These are phyloP conservation scores for Sminthurides bifidus DNA, from an alignment of 1,140 invertebrate genomes.

Conservation along the genomic window DNA sequence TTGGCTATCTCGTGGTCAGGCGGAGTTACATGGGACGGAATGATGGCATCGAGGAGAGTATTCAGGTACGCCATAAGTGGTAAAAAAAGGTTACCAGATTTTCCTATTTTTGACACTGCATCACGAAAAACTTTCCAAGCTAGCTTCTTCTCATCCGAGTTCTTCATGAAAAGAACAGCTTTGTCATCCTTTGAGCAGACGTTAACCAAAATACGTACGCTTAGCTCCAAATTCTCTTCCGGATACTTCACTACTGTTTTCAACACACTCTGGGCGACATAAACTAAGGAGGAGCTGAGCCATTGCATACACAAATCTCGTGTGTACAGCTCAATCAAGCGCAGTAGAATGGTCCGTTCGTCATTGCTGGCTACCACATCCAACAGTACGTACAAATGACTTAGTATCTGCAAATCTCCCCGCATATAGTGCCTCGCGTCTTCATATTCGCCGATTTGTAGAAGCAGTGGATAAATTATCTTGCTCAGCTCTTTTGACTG, in stretches of 20 bases:
- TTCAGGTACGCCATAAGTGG: slow-evolving; percentile 3
- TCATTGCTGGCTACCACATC: not conserved
- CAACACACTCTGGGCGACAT: not conserved
- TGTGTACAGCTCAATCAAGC: slow-evolving; percentile 1
- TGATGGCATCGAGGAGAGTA: not conserved
- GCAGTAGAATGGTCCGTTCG: not conserved
- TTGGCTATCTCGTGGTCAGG: too few relatives aligned
- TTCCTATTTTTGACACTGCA: not conserved
- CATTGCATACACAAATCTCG: slow-evolving; percentile 1
- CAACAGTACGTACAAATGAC: not conserved
- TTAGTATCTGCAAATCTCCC: not conserved
- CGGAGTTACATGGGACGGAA: not conserved
- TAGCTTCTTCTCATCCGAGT: not conserved
- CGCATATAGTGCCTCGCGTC: not conserved
- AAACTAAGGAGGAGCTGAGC: slow-evolving; percentile 1
- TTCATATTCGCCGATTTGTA: not conserved
- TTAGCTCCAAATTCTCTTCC: not conserved
- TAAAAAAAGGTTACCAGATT: too few relatives aligned
- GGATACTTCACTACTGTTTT: not conserved
- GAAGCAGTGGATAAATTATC: not conserved
- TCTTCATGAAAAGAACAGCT: not conserved
- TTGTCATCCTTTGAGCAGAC: slow-evolving; percentile 1
- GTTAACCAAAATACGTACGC: slow-evolving; percentile 6
- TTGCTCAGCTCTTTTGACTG: not conserved
- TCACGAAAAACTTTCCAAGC: not conserved